These are phyloP conservation scores for Aplysina aerophoba DNA, from an alignment of 37 sponge, comb jelly and placozoan genomes.

Conservation along the genomic window DNA sequence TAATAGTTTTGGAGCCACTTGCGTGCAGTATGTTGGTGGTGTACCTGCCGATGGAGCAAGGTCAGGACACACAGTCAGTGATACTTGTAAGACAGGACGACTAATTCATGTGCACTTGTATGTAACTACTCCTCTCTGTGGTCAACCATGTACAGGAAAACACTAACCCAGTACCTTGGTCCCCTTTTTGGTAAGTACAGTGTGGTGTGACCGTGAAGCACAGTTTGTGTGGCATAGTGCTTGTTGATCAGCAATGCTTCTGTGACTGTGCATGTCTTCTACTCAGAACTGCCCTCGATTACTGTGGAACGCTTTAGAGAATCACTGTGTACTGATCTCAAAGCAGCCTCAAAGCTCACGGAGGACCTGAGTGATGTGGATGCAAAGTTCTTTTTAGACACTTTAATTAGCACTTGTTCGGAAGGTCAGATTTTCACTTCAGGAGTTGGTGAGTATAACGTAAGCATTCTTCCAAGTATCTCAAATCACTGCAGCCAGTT, in stretches of 20 bases:
- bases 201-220: no score
- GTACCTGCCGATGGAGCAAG: constrained; percentile 70
- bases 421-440: constrained; percentile 59
- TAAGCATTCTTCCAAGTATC: background rate
- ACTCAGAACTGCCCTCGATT: no score
- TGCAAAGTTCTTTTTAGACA: constrained; percentile 27
- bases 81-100: background rate
- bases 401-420: constrained; percentile 24
- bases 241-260: no score
- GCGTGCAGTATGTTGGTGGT: constrained; percentile 84
- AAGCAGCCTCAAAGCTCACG: background rate
- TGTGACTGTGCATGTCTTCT: no score
- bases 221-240: no score
- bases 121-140: no score
- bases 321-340: background rate
- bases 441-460: constrained; percentile 70
- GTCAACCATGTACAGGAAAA: no score
- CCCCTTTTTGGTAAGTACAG: no score
- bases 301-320: background rate
- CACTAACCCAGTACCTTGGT: no score
- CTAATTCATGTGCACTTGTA: no score
- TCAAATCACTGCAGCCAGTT: no score
- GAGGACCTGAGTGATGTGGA: constrained; percentile 8
- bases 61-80: no score
- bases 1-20: constrained; percentile 78